These are phyloP conservation scores for Nomada flava DNA, from an alignment of 2,888 invertebrate genomes.

Conservation along the genomic window DNA sequence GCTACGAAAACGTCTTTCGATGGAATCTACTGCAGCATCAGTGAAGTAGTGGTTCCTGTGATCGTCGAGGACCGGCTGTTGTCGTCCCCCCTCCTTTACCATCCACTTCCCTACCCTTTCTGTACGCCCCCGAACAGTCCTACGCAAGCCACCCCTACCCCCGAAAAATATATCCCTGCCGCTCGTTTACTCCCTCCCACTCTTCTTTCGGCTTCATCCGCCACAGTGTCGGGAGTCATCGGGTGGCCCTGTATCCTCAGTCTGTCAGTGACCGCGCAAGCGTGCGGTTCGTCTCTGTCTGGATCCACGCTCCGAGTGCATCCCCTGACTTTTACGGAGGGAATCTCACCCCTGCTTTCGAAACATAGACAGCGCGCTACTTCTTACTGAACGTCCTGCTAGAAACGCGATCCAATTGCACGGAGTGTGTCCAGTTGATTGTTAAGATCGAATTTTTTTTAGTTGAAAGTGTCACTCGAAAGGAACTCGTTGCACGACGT, in stretches of 20 bases:
- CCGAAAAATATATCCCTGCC: slow-evolving; percentile 55
- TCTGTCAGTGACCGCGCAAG: slow-evolving; percentile 81
- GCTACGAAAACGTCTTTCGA: slow-evolving; percentile 56
- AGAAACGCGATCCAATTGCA: background rate
- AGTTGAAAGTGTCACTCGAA: background rate
- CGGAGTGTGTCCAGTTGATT: background rate
- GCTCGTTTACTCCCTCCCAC: slow-evolving; percentile 63
- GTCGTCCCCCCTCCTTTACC: slow-evolving; percentile 57
- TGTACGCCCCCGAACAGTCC: slow-evolving; percentile 43
- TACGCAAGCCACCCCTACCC: slow-evolving; percentile 57
- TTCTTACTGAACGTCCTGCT: too few species aligned
- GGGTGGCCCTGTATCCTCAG: slow-evolving; percentile 74
- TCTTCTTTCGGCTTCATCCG: slow-evolving; percentile 55
- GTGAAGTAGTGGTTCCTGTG: slow-evolving; percentile 75
- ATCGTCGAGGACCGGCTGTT: slow-evolving; percentile 81
- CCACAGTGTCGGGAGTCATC: slow-evolving; percentile 75
- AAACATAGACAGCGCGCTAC: background rate
- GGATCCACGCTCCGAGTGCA: background rate
- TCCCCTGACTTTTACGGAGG: background rate
- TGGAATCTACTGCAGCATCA: slow-evolving; percentile 73
- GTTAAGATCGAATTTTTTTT: background rate
- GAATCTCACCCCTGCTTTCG: background rate
- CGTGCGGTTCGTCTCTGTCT: slow-evolving; percentile 73
- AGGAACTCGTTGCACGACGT: slow-evolving; percentile 31
- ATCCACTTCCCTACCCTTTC: slow-evolving; percentile 40